phyloP scores from a whole-genome alignment of 35 echinoderm and acorn worm species.

The Apostichopus parvimensis region DNA sequence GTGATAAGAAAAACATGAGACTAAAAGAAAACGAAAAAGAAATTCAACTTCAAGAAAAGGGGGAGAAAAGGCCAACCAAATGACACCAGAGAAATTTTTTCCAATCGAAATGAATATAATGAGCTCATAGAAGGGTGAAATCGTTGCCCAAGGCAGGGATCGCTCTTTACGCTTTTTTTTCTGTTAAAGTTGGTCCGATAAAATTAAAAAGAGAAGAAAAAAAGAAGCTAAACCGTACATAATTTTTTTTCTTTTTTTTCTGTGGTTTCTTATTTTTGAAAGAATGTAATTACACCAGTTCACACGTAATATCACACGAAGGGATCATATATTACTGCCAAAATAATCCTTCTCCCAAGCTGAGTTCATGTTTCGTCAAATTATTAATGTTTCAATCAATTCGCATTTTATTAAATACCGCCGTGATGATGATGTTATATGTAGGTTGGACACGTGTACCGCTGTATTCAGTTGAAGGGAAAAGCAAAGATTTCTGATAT shows the following conservation, averaged over 20 bases:
- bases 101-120: slow-evolving; percentile 45
- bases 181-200: slow-evolving; percentile 22
- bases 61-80: background rate
- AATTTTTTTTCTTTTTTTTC: background rate
- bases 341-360: too few relatives aligned
- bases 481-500: too few relatives aligned
- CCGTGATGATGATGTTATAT: too few relatives aligned
- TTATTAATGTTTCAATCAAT: too few relatives aligned
- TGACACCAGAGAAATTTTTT: background rate
- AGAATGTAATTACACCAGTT: background rate
- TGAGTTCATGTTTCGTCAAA: too few relatives aligned
- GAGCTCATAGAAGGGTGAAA: slow-evolving; percentile 36
- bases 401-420: too few relatives aligned
- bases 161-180: background rate
- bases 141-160: slow-evolving; percentile 15
- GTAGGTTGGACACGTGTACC: too few relatives aligned
- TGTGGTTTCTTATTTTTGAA: background rate
- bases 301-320: slow-evolving; percentile 1
- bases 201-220: slow-evolving; percentile 8
- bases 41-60: background rate
- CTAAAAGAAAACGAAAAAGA: background rate
- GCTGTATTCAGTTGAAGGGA: too few relatives aligned
- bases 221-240: background rate
- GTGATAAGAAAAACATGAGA: slow-evolving; percentile 3
- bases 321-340: background rate